These are phyloP conservation scores for Cygnus buccinator DNA, from an alignment of 2,113 vertebrate species.

Conservation along the genomic window DNA sequence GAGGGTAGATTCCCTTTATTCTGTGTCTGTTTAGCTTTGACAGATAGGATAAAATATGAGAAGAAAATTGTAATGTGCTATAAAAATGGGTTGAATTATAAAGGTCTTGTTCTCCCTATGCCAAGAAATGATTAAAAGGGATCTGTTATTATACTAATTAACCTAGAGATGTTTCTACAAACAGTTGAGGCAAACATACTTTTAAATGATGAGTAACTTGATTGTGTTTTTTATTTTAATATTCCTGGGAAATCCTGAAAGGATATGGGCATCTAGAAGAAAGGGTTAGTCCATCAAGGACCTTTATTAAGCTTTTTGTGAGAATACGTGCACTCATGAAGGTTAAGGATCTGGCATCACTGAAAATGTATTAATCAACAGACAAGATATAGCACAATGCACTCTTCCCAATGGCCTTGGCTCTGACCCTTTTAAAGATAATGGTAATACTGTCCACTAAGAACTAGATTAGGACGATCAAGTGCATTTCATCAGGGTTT, in stretches of 20 bases:
- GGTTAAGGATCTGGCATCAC: constrained; percentile 64
- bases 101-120: constrained; percentile 11
- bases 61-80: neutral
- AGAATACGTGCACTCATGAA: constrained; percentile 21
- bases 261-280: neutral
- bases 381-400: constrained; percentile 69
- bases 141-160: neutral
- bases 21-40: neutral
- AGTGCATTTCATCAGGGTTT: constrained; percentile 76
- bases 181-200: neutral
- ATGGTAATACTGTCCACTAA: constrained; percentile 78
- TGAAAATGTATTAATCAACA: constrained; percentile 75
- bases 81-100: neutral
- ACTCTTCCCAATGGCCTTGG: constrained; percentile 71
- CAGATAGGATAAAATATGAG: rapidly evolving
- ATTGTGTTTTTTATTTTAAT: neutral
- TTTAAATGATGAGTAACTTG: neutral
- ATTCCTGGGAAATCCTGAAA: neutral
- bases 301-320: constrained; percentile 50
- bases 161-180: neutral
- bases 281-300: neutral
- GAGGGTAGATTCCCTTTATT: neutral
- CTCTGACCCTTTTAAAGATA: constrained; percentile 78
- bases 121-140: neutral
- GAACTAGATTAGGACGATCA: constrained; percentile 76